Evolutionary conservation across 2,113 vertebrate genomes (phyloP), one percentile per base, ranked within the genome.

Genomic region (Sylvilagus bachmani): DNA sequence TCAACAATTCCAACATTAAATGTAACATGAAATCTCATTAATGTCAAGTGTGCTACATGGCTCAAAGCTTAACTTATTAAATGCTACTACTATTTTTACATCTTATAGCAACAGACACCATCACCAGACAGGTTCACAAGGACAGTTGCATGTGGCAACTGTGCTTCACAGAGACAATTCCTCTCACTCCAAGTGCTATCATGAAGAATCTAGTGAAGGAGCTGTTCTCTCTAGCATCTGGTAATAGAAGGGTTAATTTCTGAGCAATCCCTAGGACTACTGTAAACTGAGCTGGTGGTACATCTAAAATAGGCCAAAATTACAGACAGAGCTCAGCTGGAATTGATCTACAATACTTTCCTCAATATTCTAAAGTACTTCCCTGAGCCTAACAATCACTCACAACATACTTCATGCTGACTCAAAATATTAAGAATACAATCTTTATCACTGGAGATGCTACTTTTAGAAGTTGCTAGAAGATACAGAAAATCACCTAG

Each of bases 1-100:
- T 89, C 89, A 96, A 91, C 66, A 86, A 89, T 90, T 81, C 84
- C 62, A 93, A 95, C 86, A 95, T 77, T 91, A 93, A 97, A 96
- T 81, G 83, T 84, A 94, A 87, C 91, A 93, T 86, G 84, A 89
- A 96, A 84, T 77, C 71, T 89, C 83, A 80, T 83, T 94, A 94
- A 29, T n/a, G 64, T 64, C 79, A 91, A 89, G 69, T 62, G 66
- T 27, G 44, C 31, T 86, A 73, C 49, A 75, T 0, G 86, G 87
- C 77, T 91, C 71, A 73, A 73, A 95, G 95, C 91, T 91, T 94
- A 83, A 49, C 31, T 84, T 62, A 79, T 55, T 25, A 55, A 93
- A 91, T 13, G 24, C 75, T 84, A 67, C 66, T 10, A 62, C 24
- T 13, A 58, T 75, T 90, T 93, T 62, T 70, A 94, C 75, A 62